Base-by-base conservation (phyloP, 2,888 invertebrate species). In the Falcaria lacertinaria region DNA sequence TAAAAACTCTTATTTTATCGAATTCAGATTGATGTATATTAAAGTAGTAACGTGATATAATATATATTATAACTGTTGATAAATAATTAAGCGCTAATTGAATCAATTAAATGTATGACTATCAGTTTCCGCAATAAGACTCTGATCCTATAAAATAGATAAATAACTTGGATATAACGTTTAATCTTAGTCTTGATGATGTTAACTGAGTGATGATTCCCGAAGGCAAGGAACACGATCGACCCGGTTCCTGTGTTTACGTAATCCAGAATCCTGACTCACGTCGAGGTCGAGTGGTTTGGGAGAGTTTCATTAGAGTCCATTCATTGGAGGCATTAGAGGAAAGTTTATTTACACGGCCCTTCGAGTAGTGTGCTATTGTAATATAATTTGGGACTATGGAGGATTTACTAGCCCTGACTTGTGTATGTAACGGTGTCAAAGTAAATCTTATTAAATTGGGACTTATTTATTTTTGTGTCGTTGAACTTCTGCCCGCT, bases 261-360 rank as follows among this genome's bases (percentile, higher is more conserved):
- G 14, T 22, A 37, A 22, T 37, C 37, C 37, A 25, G 25, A 37
- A 37, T 37, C 37, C 37, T 11, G 37, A n/a, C 3, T 28, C 19
- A 37, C 22, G 39, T 45, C 43, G 50, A 38, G 36, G 28, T 52
- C 37, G 46, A 63, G 56, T 60, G 60, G 45, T 57, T 50, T 38
- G 52, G 48, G 62, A 64, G 61, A 68, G 68, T 60, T 37, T 64
- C 64, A 54, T 68, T 65, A 65, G 47, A 11, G 41, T 33, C 50
- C 48, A 57, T 64, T 62, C 55, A 62, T 25, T 37, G 15, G 25
- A 19, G 8, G 7, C n/a, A 37, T 15, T 2, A 13, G 2, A 13
- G 22, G 33, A 14, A 14, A 19, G 14, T 37, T 22, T 37, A 36
- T 37, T 37, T 19, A 22, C 14, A 37, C 4, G 17, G 37, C 14